Evolutionary conservation across 1,140 invertebrate species (phyloP), one percentile per base, ranked within the genome.

Genomic region (Drosophila albomicans): DNA sequence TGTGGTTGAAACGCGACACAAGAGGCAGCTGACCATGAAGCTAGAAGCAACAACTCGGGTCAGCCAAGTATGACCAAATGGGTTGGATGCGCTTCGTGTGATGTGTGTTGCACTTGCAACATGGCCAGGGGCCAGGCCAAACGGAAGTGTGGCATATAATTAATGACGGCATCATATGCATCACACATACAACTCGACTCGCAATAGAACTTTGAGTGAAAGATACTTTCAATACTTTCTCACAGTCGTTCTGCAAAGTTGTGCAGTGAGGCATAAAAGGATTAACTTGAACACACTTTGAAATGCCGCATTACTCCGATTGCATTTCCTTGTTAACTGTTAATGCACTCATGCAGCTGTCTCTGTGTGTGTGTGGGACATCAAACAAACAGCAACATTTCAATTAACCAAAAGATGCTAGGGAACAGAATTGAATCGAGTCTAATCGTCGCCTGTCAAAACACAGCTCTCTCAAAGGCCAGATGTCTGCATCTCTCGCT

Each of bases 361-460:
- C 79, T 5, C 79, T 75, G 49, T 65, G 0, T 25, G 56, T 79
- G 75, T 82, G 80, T 82, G 82, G 80, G 75, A 82, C 35, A 38
- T 74, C 74, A 54, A 57, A 49, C 28, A 51, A 57, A 62, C 72
- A 71, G 79, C 80, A 84, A 84, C 84, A 88, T 88, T 87, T 87
- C 84, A 87, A 87, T 87, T 84, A 87, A 75, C 79, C 76, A 66
- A 74, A 71, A 75, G 79, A 51, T 32, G 32, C 6, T 2, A 54
- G 15, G 15, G 35, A 32, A 48, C 16, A 65, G 41, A 35, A 1
- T 43, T n/a, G 65, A 69, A 75, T 32, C 20, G 38, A 64, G 54
- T 82, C 80, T 84, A 87, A 88, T 87, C 82, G 77, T 69, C 73
- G 82, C 80, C 84, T 87, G 82, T 88, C 82, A 88, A 87, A 87